Evolutionary conservation across 2,797 vertebrate genomes (phyloP), one percentile per base, ranked within the genome.

Genomic region (Anguilla megastoma): DNA sequence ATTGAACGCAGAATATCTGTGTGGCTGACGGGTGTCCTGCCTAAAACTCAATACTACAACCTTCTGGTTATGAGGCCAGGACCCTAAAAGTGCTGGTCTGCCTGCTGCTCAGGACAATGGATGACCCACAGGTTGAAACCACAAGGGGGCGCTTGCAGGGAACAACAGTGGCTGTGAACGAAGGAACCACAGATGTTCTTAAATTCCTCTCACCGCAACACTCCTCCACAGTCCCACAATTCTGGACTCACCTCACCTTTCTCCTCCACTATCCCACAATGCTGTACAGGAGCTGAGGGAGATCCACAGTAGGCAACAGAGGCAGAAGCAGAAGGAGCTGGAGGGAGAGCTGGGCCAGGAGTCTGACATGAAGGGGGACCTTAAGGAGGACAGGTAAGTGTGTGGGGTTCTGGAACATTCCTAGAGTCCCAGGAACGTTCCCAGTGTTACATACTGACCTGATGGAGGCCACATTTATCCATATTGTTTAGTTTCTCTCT

Each of bases 271-370:
- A 90, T 94, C 90, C 93, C 90, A 91, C 89, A 90, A 90, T 95
- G 16, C 93, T 10, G 30, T 79, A 36, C 33, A 79, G 74, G 98
- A 99, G 90, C 96, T 99, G 92, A 95, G 98, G 92, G 98, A 99
- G 94, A 98, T 98, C 92, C 98, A 99, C 92, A 97, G 92, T 92
- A 97, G 97, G 87, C 98, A 99, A 92, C 98, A 99, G 90, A 94
- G 98, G 82, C 97, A 98, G 93, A 98, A 97, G 89, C 98, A 98
- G 90, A 98, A 96, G 93, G 97, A 96, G 41, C 88, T 97, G 86
- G 97, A 98, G 86, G 97, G 95, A 24, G 97, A 98, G 90, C 90
- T 88, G 45, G 56, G 48, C 14, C 66, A 74, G 33, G 82, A 63
- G 54, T 96, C 94, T 18, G 97, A 98, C 86, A 95, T 95, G 87